Evolutionary conservation across 2,113 vertebrate species (phyloP).

Genomic region (Halichoerus grypus): DNA sequence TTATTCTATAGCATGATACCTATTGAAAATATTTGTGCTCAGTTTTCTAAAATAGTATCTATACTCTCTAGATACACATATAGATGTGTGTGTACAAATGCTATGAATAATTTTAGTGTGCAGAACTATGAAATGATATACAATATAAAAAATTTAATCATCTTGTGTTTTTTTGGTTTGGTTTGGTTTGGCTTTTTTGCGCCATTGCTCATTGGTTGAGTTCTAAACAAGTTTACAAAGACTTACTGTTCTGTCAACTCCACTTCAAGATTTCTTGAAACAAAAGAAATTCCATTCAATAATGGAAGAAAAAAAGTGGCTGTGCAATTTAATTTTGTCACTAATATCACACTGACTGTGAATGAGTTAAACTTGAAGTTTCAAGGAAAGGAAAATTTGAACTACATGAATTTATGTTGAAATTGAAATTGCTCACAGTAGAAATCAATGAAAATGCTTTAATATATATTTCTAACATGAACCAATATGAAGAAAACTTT

Average conservation of each 20-base stretch:
- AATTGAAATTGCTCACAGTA: not conserved
- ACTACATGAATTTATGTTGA: not conserved
- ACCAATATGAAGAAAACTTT: not conserved
- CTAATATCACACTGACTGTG: not conserved
- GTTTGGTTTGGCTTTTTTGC: not conserved
- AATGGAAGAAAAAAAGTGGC: not conserved
- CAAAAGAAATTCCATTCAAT: not conserved
- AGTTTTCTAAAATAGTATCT: not conserved
- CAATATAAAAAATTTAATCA: not conserved
- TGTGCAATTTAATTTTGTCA: not conserved
- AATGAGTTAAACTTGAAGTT: not conserved
- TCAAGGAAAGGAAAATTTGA: not conserved
- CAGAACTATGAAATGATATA: not conserved
- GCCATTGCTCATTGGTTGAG: not conserved
- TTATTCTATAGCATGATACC: not conserved
- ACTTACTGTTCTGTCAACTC: not conserved
- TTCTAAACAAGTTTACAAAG: not conserved
- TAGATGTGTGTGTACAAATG: not conserved
- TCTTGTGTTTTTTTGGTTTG: not conserved
- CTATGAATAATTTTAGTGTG: not conserved
- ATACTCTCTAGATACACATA: not conserved
- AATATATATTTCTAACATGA: not conserved
- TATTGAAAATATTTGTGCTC: conserved; percentile 6
- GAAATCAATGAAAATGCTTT: not conserved
- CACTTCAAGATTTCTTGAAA: conserved; percentile 8